phyloP scores from a whole-genome alignment of 2,888 invertebrate genomes.

The Apodemia mormo region DNA sequence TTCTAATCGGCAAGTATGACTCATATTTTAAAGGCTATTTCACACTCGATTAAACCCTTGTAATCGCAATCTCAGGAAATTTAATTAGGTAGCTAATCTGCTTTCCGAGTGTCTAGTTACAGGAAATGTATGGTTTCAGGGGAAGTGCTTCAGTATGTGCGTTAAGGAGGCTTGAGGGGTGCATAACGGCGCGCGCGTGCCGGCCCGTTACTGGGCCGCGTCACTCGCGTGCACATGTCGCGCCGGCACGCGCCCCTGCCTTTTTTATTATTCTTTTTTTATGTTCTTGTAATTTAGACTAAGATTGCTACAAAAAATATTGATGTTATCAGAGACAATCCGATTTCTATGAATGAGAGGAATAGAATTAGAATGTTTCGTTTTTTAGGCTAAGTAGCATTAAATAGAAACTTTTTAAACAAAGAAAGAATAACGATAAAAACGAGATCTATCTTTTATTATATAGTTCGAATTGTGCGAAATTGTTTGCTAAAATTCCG shows the following conservation, averaged over 20 bases:
- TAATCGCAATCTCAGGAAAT: constrained; percentile 73
- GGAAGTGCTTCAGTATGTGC: constrained; percentile 64
- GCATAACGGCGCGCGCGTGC: constrained; percentile 67
- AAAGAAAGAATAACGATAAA: neutral
- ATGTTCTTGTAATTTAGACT: constrained; percentile 65
- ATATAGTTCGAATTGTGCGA: too few relatives aligned
- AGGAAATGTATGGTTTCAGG: constrained; percentile 68
- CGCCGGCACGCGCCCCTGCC: constrained; percentile 74
- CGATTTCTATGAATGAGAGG: constrained; percentile 4
- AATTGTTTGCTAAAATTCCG: too few relatives aligned
- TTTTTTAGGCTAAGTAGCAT: neutral
- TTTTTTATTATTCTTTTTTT: constrained; percentile 70
- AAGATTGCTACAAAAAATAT: constrained; percentile 37
- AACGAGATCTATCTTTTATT: too few relatives aligned
- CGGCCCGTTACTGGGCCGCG: constrained; percentile 57
- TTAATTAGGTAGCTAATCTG: constrained; percentile 76
- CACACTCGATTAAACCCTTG: constrained; percentile 62
- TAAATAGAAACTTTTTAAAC: neutral
- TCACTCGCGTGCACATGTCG: constrained; percentile 75
- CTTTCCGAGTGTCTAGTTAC: constrained; percentile 70
- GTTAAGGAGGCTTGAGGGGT: constrained; percentile 29
- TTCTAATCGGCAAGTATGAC: constrained; percentile 16
- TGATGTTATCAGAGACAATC: constrained; percentile 5
- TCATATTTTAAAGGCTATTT: constrained; percentile 46
- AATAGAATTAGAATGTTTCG: neutral